phyloP scores from a whole-genome alignment of 1,140 invertebrate genomes.

The Lepidurus packardi region DNA sequence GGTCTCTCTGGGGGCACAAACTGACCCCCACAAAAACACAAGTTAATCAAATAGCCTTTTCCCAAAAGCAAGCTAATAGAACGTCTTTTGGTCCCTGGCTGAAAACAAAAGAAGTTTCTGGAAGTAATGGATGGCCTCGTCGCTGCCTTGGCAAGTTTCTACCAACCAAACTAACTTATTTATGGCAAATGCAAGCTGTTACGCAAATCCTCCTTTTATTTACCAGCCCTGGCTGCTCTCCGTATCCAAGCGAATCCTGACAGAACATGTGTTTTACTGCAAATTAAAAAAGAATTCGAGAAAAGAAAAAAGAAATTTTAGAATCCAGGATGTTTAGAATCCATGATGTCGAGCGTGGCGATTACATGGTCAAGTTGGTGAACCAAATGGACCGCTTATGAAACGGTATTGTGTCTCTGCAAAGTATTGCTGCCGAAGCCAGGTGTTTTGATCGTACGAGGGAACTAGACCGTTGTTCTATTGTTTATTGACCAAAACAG shows the following conservation, averaged over 20 bases:
- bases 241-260: neutral
- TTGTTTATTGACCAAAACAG: too few relatives aligned
- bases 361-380: too few relatives aligned
- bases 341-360: too few relatives aligned
- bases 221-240: neutral
- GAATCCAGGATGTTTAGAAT: too few relatives aligned
- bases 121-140: neutral
- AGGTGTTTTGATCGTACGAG: too few relatives aligned
- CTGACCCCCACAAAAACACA: neutral
- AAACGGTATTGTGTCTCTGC: too few relatives aligned
- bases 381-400: too few relatives aligned
- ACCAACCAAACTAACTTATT: neutral
- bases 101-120: neutral
- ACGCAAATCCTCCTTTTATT: neutral
- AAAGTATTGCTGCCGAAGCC: too few relatives aligned
- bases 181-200: neutral
- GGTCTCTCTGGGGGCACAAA: neutral
- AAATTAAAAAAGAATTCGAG: too few relatives aligned
- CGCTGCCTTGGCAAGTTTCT: neutral
- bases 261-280: too few relatives aligned
- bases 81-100: neutral
- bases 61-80: neutral
- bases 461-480: too few relatives aligned
- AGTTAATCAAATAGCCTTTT: slow-evolving; percentile 22
- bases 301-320: too few relatives aligned